A percentile compares a stretch with the other conserved stretches of the same genome.
Conservation (phyloP, 1,140 invertebrate species). For the Scaptomyza pallida region DNA sequence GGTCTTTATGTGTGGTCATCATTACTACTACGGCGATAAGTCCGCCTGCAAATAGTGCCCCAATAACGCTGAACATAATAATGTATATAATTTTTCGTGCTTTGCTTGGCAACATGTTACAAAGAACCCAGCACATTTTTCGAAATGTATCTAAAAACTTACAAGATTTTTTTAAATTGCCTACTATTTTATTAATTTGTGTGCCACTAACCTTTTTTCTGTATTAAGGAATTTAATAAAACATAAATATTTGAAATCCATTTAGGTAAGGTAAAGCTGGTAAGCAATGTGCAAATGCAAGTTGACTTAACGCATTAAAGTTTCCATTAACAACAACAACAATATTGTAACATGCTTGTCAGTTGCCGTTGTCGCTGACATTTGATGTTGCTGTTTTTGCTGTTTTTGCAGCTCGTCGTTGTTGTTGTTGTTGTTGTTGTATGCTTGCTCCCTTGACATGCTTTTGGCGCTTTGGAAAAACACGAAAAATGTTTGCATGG, state of each 20-base stretch:
- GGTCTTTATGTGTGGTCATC: no score
- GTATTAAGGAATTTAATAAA: no score
- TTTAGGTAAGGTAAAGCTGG: slow-evolving; percentile 20
- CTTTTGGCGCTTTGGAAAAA: slow-evolving; percentile 51
- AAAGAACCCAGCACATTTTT: no score
- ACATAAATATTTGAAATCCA: background rate
- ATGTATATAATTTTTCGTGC: no score
- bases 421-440: slow-evolving; percentile 12
- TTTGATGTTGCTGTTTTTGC: slow-evolving; percentile 32
- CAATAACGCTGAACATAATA: no score
- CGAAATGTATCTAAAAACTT: no score
- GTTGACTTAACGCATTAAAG: slow-evolving; percentile 46
- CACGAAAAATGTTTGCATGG: slow-evolving; percentile 55
- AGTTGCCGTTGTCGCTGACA: slow-evolving; percentile 43
- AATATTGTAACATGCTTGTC: slow-evolving; percentile 30
- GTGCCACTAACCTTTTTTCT: no score
- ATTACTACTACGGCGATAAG: no score
- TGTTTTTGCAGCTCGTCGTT: slow-evolving; percentile 12
- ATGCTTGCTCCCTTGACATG: slow-evolving; percentile 49
- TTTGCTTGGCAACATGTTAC: no score
- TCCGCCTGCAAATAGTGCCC: no score
- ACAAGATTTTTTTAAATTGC: no score
- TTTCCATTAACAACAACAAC: slow-evolving; percentile 19
- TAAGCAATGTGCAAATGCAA: slow-evolving; percentile 4
- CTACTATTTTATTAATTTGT: no score